These are phyloP conservation scores for Triplophysa bombifrons DNA, from an alignment of 2,797 vertebrate genomes.

Conservation along the genomic window DNA sequence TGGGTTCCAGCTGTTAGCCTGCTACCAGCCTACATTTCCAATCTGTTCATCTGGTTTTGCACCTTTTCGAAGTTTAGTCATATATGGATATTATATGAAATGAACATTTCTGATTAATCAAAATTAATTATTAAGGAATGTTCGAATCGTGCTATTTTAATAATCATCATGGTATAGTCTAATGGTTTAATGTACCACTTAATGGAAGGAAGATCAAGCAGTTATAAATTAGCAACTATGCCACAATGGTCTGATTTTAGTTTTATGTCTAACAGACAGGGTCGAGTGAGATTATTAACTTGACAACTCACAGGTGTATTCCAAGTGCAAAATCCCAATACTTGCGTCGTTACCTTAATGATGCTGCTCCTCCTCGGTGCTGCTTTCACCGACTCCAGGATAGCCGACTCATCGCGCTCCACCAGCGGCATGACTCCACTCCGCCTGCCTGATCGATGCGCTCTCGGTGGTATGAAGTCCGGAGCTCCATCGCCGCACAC, in stretches of 20 bases:
- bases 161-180: neutral
- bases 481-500: slow-evolving; percentile 70
- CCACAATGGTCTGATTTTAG: neutral
- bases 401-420: slow-evolving; percentile 66
- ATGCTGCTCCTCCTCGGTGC: slow-evolving; percentile 82
- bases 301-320: neutral
- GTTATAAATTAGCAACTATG: neutral
- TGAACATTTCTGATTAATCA: neutral
- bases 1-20: neutral
- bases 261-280: neutral
- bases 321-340: neutral
- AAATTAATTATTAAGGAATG: neutral
- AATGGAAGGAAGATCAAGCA: neutral
- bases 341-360: slow-evolving; percentile 74
- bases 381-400: slow-evolving; percentile 75
- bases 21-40: neutral
- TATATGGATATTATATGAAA: neutral
- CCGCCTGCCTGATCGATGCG: slow-evolving; percentile 71
- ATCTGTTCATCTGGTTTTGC: neutral
- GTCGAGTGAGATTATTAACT: neutral
- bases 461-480: slow-evolving; percentile 70
- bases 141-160: neutral
- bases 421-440: slow-evolving; percentile 73
- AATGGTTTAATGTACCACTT: neutral
- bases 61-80: neutral